Evolutionary conservation across 2,113 vertebrate species (phyloP), one percentile per base, ranked within the genome.

Genomic region (Synchiropus splendidus): DNA sequence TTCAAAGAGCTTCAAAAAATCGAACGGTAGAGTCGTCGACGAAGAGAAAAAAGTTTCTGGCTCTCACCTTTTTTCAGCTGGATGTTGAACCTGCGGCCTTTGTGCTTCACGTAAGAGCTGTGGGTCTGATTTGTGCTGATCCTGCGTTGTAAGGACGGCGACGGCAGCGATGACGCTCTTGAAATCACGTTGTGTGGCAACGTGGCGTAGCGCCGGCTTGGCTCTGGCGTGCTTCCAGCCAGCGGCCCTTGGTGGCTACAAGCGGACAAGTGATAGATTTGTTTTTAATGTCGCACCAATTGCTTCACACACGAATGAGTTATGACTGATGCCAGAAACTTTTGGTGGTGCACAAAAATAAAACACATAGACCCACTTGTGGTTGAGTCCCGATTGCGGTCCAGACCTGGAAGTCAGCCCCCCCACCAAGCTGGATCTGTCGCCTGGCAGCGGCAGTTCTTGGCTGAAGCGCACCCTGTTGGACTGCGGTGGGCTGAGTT

Each of bases 41-140:
- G 21, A 27, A n/a, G n/a, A n/a, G n/a, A n/a, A n/a, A 27, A 27
- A 8, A 8, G 14, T 31, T 8, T 18, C 5, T 0, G 17, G 2
- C 9, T 18, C 12, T 50, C 84, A 97, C 92, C 95, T 95, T 97
- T 97, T 37, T 88, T 91, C 3, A 98, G 83, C 58, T 92, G 90
- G 50, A 98, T 86, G 64, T 74, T 90, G 64, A 94, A 87, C 38
- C 68, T 88, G 75, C 87, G 90, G 14, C 92, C 92, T 59, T 88
- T 87, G 77, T 86, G 92, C 79, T 92, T 94, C 46, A 82, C 79
- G 78, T 81, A 94, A 42, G 64, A 50, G 34, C 77, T 83, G 44
- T 61, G 74, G 48, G 87, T 62, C 1, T 75, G 39, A 39, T 71
- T 63, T 14, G 88, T 43, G 51, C 77, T 85, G 27, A 87, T 72